Conservation (phyloP, 2,888 invertebrate species). For the Seladonia tumulorum region DNA sequence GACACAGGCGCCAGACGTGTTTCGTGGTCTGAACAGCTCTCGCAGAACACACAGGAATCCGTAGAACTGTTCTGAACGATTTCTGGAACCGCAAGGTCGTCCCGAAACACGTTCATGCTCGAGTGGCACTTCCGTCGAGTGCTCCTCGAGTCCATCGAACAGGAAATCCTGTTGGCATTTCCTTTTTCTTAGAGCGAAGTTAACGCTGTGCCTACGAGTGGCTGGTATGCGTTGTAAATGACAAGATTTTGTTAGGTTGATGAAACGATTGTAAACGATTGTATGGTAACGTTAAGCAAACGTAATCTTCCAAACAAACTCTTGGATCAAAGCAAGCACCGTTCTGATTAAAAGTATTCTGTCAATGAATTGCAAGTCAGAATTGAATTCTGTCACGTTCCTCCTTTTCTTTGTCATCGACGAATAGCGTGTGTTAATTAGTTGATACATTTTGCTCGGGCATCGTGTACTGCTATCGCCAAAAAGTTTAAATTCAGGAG, state of each 20-base stretch:
- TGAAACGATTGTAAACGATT: too few species aligned
- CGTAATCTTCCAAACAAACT: not conserved
- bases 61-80: constrained; percentile 14
- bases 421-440: too few species aligned
- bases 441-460: too few species aligned
- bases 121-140: constrained; percentile 63
- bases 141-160: constrained; percentile 53
- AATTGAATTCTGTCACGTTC: too few species aligned
- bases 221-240: too few species aligned
- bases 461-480: too few species aligned
- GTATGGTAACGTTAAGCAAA: too few species aligned
- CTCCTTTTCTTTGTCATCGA: too few species aligned
- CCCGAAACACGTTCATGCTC: constrained; percentile 45
- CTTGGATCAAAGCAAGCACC: too few species aligned
- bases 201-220: too few species aligned
- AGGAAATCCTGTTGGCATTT: constrained; percentile 53
- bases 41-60: not conserved
- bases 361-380: too few species aligned
- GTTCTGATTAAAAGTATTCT: not conserved
- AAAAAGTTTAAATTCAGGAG: too few species aligned
- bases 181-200: not conserved
- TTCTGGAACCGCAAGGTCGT: not conserved
- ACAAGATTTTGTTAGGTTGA: not conserved
- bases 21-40: not conserved
- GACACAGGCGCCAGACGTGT: not conserved